phyloP scores from a whole-genome alignment of 2,888 invertebrate species.

The Graphium colonna region DNA sequence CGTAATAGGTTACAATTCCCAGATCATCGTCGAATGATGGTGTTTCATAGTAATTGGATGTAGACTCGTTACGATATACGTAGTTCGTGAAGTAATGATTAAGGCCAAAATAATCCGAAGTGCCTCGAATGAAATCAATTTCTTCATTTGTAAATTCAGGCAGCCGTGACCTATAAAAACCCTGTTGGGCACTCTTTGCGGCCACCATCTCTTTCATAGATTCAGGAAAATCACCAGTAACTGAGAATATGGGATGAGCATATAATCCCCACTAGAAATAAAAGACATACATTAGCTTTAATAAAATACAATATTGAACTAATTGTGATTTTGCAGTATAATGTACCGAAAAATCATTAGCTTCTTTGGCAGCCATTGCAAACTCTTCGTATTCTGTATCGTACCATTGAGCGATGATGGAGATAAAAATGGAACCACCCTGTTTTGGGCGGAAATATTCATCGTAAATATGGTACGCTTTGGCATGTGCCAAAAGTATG shows the following conservation, averaged over 20 bases:
- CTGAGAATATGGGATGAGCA: constrained; percentile 80
- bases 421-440: constrained; percentile 57
- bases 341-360: constrained; percentile 67
- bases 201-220: constrained; percentile 76
- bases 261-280: constrained; percentile 80
- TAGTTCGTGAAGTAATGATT: constrained; percentile 79
- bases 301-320: too few species aligned
- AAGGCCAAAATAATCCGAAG: too few species aligned
- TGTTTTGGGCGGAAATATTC: constrained; percentile 41
- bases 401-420: constrained; percentile 74
- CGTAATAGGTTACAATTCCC: constrained; percentile 22
- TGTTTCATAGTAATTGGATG: constrained; percentile 24
- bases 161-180: constrained; percentile 78
- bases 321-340: too few species aligned
- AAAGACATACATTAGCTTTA: too few species aligned
- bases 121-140: constrained; percentile 37
- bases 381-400: constrained; percentile 67
- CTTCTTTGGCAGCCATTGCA: too few species aligned
- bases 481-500: too few species aligned
- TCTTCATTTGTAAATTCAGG: constrained; percentile 63
- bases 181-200: too few species aligned
- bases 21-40: constrained; percentile 43
- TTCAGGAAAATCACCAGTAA: constrained; percentile 81
- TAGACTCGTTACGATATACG: constrained; percentile 47
- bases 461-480: constrained; percentile 52